Evolutionary conservation across 2,113 vertebrate species (phyloP).

Genomic region (Phocoena phocoena): DNA sequence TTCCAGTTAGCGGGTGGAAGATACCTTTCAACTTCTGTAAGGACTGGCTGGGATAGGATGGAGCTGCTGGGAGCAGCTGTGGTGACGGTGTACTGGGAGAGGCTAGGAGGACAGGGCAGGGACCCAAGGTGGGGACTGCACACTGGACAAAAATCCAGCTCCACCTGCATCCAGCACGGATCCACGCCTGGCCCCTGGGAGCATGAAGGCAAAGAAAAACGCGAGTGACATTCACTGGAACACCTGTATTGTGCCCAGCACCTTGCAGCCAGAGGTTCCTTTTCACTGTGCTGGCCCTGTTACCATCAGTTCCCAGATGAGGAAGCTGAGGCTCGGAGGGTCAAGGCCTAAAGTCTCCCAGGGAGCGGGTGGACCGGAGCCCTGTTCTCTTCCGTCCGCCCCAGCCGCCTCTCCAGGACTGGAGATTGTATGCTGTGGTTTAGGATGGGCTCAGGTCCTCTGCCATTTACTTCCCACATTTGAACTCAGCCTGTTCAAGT

Average conservation of each 20-base stretch:
- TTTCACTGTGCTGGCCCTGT: background rate
- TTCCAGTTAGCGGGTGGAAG: background rate
- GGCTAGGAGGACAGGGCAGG: background rate
- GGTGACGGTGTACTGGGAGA: background rate
- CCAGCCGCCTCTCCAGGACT: background rate
- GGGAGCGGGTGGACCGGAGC: fast-evolving
- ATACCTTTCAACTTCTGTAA: background rate
- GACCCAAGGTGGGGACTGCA: background rate
- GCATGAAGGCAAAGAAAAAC: background rate
- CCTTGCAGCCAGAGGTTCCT: no score
- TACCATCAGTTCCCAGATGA: background rate
- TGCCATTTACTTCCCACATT: background rate
- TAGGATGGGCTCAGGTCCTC: background rate
- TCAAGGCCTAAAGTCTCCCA: background rate
- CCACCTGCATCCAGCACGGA: background rate
- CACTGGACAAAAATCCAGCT: background rate
- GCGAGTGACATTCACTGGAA: fast-evolving
- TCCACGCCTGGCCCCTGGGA: background rate
- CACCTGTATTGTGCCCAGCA: fast-evolving
- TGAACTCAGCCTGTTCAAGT: background rate
- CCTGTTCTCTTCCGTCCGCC: fast-evolving
- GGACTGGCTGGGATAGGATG: background rate
- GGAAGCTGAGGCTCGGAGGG: background rate
- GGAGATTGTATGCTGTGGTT: background rate
- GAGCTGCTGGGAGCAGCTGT: background rate